These are phyloP conservation scores for Paratrypauchen microcephalus DNA, from an alignment of 2,797 vertebrate genomes.

Conservation along the genomic window DNA sequence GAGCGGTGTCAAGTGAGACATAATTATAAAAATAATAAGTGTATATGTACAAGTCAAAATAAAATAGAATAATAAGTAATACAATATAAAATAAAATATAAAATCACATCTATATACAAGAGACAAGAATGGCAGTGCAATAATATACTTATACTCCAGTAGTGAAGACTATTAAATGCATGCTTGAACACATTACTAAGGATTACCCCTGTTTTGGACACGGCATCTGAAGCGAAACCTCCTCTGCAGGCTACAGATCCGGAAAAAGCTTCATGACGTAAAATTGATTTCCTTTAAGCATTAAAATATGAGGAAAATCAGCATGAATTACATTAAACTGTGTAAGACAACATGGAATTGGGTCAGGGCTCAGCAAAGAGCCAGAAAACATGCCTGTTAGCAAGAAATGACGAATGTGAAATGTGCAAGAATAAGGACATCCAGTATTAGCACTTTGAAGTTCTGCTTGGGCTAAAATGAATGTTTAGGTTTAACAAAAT, in stretches of 20 bases:
- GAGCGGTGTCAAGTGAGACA: too few species aligned
- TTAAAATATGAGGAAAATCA: conserved; percentile 10
- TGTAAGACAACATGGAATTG: conserved; percentile 11
- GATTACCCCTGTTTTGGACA: not conserved
- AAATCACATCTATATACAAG: too few species aligned
- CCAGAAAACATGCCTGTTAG: conserved; percentile 3
- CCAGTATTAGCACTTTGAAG: not conserved
- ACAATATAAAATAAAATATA: too few species aligned
- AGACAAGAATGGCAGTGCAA: too few species aligned
- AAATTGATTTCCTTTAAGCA: conserved; percentile 12
- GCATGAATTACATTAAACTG: conserved; percentile 7
- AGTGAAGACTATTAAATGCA: not conserved
- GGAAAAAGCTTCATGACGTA: not conserved
- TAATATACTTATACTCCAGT: too few species aligned
- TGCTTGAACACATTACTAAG: not conserved
- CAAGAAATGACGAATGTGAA: not conserved
- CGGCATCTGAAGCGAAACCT: conserved; percentile 3
- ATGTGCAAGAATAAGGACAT: conserved; percentile 3
- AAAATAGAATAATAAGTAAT: too few species aligned
- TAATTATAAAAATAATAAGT: too few species aligned
- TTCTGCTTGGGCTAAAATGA: conserved; percentile 3
- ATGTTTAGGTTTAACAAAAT: not conserved
- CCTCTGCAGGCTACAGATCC: conserved; percentile 5
- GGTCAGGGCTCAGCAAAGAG: conserved; percentile 12
- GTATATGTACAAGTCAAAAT: too few species aligned